A percentile compares a stretch with the other conserved stretches of the same genome.
phyloP scores from a whole-genome alignment of 2,797 vertebrate species.

The Danio choprae region DNA sequence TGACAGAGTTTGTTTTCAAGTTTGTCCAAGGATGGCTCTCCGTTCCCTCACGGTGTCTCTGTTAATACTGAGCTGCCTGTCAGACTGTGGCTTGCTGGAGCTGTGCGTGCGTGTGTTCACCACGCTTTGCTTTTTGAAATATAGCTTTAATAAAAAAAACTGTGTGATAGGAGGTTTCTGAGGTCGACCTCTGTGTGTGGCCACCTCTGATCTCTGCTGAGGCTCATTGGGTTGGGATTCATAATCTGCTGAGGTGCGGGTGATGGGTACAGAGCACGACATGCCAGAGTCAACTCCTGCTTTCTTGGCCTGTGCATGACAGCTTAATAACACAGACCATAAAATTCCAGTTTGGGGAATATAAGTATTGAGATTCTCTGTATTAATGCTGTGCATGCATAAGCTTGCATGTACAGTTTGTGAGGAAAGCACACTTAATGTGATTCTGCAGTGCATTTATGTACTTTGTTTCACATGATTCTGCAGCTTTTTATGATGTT shows the following conservation, averaged over 20 bases:
- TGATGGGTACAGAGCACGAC: conserved; percentile 57
- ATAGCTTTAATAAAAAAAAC: conserved; percentile 70
- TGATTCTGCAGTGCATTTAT: background rate
- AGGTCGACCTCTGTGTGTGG: conserved; percentile 59
- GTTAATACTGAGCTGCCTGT: conserved; percentile 62
- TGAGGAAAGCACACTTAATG: too few relatives aligned
- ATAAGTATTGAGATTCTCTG: background rate
- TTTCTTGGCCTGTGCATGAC: background rate
- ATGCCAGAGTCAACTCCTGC: background rate
- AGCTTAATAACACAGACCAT: conserved; percentile 34
- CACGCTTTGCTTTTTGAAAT: conserved; percentile 44
- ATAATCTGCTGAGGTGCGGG: conserved; percentile 68
- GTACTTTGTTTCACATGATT: background rate
- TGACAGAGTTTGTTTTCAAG: conserved; percentile 73
- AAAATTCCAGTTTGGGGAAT: conserved; percentile 15
- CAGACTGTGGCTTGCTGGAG: conserved; percentile 67
- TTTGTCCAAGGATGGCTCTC: conserved; percentile 65
- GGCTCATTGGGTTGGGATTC: conserved; percentile 67
- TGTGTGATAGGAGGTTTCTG: conserved; percentile 63
- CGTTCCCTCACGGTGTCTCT: conserved; percentile 57
- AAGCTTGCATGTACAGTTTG: too few relatives aligned
- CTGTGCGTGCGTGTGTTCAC: background rate
- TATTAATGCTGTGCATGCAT: background rate
- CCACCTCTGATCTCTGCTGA: conserved; percentile 26
- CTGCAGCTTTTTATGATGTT: background rate